phyloP scores from a whole-genome alignment of 2,888 invertebrate genomes.

The Parelbella ahira region DNA sequence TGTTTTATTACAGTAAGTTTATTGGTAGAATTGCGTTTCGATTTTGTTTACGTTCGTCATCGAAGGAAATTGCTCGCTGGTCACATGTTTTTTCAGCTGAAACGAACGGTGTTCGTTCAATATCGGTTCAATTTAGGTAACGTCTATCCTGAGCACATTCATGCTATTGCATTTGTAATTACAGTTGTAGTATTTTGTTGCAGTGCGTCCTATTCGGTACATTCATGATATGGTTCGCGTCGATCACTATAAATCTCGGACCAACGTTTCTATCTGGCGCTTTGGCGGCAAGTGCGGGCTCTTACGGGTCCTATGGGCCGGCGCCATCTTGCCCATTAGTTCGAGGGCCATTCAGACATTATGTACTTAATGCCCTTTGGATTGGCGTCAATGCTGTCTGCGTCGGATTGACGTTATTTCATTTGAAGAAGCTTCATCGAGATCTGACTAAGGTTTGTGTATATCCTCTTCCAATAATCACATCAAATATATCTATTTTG shows the following conservation, averaged over 20 bases:
- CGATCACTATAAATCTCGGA: slow-evolving; percentile 93
- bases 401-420: slow-evolving; percentile 90
- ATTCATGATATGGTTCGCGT: slow-evolving; percentile 96
- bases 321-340: slow-evolving; percentile 92
- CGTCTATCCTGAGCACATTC: slow-evolving; percentile 8
- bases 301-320: slow-evolving; percentile 83
- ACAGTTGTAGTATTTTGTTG: slow-evolving; percentile 43
- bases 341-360: slow-evolving; percentile 93
- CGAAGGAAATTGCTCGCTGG: slow-evolving; percentile 18
- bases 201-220: slow-evolving; percentile 95
- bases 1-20: no score
- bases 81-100: slow-evolving; percentile 20
- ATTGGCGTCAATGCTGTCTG: slow-evolving; percentile 93
- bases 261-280: slow-evolving; percentile 92
- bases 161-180: slow-evolving; percentile 12
- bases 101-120: slow-evolving; percentile 21
- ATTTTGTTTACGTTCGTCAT: slow-evolving; percentile 19
- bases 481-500: slow-evolving; percentile 30
- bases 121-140: slow-evolving; percentile 20
- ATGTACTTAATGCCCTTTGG: slow-evolving; percentile 94
- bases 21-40: slow-evolving; percentile 9
- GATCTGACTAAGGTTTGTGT: slow-evolving; percentile 85
- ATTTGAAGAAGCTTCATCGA: slow-evolving; percentile 89
- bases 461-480: slow-evolving; percentile 28
- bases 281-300: slow-evolving; percentile 88